phyloP scores from a whole-genome alignment of 2,888 invertebrate genomes.

The Hydroisotoma schaefferi region DNA sequence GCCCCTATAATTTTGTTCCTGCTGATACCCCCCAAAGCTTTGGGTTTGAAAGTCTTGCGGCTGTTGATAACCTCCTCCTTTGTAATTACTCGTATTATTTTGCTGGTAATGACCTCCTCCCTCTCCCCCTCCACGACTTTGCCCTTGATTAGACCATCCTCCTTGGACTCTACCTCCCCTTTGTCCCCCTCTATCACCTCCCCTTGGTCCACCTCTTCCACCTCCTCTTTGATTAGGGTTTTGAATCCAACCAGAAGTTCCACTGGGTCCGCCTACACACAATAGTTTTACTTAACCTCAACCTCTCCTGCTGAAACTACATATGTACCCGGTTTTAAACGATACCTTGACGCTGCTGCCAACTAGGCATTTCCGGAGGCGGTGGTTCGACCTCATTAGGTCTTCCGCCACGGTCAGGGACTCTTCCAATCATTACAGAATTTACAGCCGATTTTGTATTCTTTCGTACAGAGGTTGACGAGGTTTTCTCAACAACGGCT shows the following conservation, averaged over 20 bases:
- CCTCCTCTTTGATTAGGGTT: constrained; percentile 50
- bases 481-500: constrained; percentile 86
- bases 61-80: constrained; percentile 44
- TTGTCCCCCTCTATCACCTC: constrained; percentile 48
- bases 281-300: neutral
- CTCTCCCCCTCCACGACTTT: constrained; percentile 48
- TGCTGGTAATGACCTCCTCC: constrained; percentile 39
- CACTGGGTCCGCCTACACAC: constrained; percentile 52
- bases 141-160: constrained; percentile 37
- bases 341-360: constrained; percentile 63
- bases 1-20: constrained; percentile 47
- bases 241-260: constrained; percentile 44
- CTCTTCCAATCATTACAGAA: constrained; percentile 81
- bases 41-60: constrained; percentile 46
- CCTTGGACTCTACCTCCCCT: constrained; percentile 46
- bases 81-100: too few species aligned
- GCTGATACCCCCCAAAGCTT: constrained; percentile 46
- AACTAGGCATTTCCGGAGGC: constrained; percentile 95
- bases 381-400: constrained; percentile 87
- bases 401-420: constrained; percentile 87
- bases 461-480: constrained; percentile 76
- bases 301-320: neutral
- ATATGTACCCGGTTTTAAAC: neutral
- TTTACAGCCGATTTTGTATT: constrained; percentile 80
- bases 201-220: constrained; percentile 48